Percentiles rank a stretch among this genome's conserved stretches.
These are phyloP conservation scores for Drosophila ironensis DNA, from an alignment of 1,140 invertebrate genomes.

Conservation along the genomic window DNA sequence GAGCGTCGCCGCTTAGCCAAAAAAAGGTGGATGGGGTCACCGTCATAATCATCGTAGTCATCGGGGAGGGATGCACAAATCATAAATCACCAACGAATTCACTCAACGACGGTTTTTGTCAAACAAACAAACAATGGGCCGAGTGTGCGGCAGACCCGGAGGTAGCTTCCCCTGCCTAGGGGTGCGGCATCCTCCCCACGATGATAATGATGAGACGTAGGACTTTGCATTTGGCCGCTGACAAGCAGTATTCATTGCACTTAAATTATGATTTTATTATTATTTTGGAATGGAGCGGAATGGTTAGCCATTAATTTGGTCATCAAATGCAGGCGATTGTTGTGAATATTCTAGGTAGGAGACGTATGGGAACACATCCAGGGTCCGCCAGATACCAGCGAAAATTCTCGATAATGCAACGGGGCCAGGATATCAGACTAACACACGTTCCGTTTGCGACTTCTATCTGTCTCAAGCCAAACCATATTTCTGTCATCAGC, in stretches of 20 bases:
- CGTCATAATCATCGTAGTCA: constrained; percentile 6
- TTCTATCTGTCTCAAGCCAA: neutral
- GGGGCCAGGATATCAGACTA: no score
- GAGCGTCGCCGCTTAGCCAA: constrained; percentile 14
- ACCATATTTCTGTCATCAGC: constrained; percentile 43
- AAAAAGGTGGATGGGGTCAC: constrained; percentile 44
- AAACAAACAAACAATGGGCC: constrained; percentile 74
- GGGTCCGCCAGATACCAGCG: no score
- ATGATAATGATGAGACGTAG: constrained; percentile 41
- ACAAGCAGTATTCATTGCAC: constrained; percentile 75
- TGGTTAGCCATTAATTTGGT: constrained; percentile 68
- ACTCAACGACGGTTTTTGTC: constrained; percentile 77
- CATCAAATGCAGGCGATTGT: constrained; percentile 67
- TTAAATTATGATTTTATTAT: constrained; percentile 81
- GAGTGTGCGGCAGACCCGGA: constrained; percentile 35
- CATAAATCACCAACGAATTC: constrained; percentile 75
- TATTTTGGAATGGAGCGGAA: constrained; percentile 46
- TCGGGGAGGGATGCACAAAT: constrained; percentile 59
- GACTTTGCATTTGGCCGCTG: constrained; percentile 64
- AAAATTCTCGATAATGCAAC: no score
- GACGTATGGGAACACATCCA: constrained; percentile 30
- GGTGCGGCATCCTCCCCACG: constrained; percentile 49
- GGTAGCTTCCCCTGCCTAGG: constrained; percentile 61
- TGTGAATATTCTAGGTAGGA: constrained; percentile 58
- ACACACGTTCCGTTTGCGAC: no score